Conservation (phyloP, 2,797 vertebrate genomes). For the Eulemur albifrons region DNA sequence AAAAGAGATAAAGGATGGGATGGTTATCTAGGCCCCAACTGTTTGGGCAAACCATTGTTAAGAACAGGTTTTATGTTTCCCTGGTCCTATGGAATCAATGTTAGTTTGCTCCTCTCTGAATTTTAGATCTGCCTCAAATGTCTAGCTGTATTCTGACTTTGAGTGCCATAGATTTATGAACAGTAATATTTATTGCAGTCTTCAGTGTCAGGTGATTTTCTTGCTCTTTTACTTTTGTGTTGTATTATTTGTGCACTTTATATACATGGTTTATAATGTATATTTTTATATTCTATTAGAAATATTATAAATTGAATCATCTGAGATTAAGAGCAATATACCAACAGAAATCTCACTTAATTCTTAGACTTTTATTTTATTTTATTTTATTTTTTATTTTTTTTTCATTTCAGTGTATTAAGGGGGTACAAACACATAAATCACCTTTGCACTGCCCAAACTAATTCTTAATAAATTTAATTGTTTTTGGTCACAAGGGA, state of each 20-base stretch:
- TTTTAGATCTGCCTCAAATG: not conserved
- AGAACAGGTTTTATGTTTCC: not conserved
- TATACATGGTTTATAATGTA: not conserved
- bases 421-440: no score
- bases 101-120: not conserved
- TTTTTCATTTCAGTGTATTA: no score
- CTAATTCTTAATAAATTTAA: not conserved
- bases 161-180: not conserved
- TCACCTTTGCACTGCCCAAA: no score
- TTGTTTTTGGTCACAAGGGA: not conserved
- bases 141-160: not conserved
- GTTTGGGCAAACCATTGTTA: not conserved
- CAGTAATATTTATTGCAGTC: not conserved
- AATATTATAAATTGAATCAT: not conserved
- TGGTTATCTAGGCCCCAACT: not conserved
- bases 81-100: not conserved
- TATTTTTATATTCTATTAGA: not conserved
- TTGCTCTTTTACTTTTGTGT: not conserved
- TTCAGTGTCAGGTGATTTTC: not conserved
- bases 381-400: no score
- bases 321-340: not conserved
- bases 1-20: not conserved
- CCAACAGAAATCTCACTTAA: not conserved
- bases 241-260: not conserved
- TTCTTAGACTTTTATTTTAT: not conserved